A percentile compares a stretch with the other conserved stretches of the same genome.
Conservation (phyloP, 2,888 invertebrate genomes). For the Pachycephus smyrnensis region DNA sequence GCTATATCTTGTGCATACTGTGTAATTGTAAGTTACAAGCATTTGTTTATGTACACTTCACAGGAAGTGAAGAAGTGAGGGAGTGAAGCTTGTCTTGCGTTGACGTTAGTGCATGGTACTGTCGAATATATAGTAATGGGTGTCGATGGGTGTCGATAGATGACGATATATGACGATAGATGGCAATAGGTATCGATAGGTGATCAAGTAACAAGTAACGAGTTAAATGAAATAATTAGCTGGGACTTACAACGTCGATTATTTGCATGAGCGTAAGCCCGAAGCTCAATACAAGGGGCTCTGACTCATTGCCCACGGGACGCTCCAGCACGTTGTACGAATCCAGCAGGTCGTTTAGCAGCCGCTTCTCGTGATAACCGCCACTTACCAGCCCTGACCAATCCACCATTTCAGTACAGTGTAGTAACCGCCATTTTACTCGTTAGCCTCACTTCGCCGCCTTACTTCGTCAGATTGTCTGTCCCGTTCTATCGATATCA, state of each 20-base stretch:
- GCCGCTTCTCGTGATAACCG: conserved; percentile 92
- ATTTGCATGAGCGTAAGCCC: conserved; percentile 98
- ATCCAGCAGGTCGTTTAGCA: conserved; percentile 91
- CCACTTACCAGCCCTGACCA: conserved; percentile 75
- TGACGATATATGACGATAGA: not conserved
- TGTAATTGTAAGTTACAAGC: too few relatives aligned
- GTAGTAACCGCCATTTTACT: conserved; percentile 1
- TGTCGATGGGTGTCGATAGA: conserved; percentile 2
- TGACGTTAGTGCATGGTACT: too few relatives aligned
- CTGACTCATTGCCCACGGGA: conserved; percentile 95
- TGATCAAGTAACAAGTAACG: not conserved
- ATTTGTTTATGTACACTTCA: too few relatives aligned
- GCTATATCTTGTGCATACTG: too few relatives aligned
- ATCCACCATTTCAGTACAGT: conserved; percentile 56
- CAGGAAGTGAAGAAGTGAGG: too few relatives aligned
- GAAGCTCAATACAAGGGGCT: conserved; percentile 94
- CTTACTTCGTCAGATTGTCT: too few relatives aligned
- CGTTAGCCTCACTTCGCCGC: too few relatives aligned
- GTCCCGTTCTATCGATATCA: too few relatives aligned
- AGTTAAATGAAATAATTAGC: too few relatives aligned
- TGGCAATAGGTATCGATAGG: not conserved
- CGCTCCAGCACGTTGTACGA: conserved; percentile 95
- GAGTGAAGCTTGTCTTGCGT: too few relatives aligned
- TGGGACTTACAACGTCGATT: conserved; percentile 91
- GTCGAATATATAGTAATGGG: not conserved